Base-by-base conservation (phyloP, 2,888 invertebrate species). In the Stenodera caucasica region DNA sequence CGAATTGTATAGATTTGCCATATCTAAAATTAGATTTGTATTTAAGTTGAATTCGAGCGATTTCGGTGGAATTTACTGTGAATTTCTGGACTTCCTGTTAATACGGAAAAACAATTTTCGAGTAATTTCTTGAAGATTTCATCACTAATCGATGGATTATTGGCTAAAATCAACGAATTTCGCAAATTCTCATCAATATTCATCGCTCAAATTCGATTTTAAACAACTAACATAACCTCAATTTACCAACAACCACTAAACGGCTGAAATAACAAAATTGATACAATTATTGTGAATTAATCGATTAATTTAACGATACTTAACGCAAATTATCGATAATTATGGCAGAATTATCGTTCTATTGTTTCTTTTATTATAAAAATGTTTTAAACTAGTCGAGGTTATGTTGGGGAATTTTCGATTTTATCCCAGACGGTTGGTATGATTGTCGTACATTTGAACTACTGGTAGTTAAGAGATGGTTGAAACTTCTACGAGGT, bases 51-150 rank as follows among this genome's bases (percentile, higher is more conserved):
- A 55, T 29, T 1, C 23, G 40, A 29, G 18, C 11, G 21, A 14
- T 11, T 11, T 54, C 14, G 2, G 1, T 21, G 33, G 14, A 1
- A 60, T 67, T 70, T 70, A 77, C 78, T 70, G 62, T 74, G 68
- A 18, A 66, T 51, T 63, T 75, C 75, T 29, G 70, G 60, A 51
- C 68, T 65, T 12, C 70, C 68, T 8, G 65, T 61, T 50, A 77
- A 59, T 6, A 68, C 64, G 6, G 67, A 56, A 57, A 76, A 78
- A 62, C 71, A 73, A 54, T 75, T 74, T 63, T 77, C 76, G 21
- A 77, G 15, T 40, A 77, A 59, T 57, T 73, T 72, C 61, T 70
- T 70, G 49, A 69, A 75, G 6, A 55, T 59, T 12, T 69, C 67
- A 37, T 76, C 73, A 30, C 32, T 18, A 45, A 65, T 67, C n/a